Conservation (phyloP, 1,140 invertebrate genomes). For the Proctacanthus coquilletti region DNA sequence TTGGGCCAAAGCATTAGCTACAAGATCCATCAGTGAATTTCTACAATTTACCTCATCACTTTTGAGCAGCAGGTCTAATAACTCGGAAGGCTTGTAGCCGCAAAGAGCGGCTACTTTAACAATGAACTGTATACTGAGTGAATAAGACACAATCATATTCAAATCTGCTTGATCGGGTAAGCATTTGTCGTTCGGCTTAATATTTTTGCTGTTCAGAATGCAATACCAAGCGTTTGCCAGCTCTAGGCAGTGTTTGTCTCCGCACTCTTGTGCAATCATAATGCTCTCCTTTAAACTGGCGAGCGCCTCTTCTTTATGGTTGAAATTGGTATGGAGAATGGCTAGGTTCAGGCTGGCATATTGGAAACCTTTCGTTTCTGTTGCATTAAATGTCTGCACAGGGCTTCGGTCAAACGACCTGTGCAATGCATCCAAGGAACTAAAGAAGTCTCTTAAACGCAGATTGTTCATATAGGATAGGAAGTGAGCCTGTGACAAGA, state of each 20-base stretch:
- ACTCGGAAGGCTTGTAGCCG: slow-evolving; percentile 25
- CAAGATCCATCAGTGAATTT: slow-evolving; percentile 64
- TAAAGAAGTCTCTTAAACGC: slow-evolving; percentile 72
- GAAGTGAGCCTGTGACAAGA: slow-evolving; percentile 78
- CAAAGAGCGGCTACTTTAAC: slow-evolving; percentile 33
- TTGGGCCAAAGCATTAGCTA: slow-evolving; percentile 59
- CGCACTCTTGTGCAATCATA: slow-evolving; percentile 71
- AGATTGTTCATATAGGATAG: slow-evolving; percentile 81
- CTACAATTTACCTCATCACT: slow-evolving; percentile 75
- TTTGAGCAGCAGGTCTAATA: slow-evolving; percentile 59
- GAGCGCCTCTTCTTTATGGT: slow-evolving; percentile 65
- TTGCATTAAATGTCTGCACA: slow-evolving; percentile 33
- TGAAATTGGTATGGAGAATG: slow-evolving; percentile 71
- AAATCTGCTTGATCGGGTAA: slow-evolving; percentile 29
- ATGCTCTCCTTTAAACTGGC: slow-evolving; percentile 70
- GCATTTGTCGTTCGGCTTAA: slow-evolving; percentile 14
- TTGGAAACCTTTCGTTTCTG: slow-evolving; percentile 58
- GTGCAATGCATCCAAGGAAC: slow-evolving; percentile 66
- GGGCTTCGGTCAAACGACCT: slow-evolving; percentile 68
- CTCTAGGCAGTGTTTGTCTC: slow-evolving; percentile 71
- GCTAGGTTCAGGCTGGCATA: slow-evolving; percentile 83
- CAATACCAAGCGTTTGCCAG: slow-evolving; percentile 70
- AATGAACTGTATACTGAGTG: slow-evolving; percentile 44
- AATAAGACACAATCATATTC: slow-evolving; percentile 43
- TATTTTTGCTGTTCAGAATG: slow-evolving; percentile 38